A percentile compares a stretch with the other conserved stretches of the same genome.
Conservation (phyloP, 1,140 invertebrate genomes). For the Formica exsecta region DNA sequence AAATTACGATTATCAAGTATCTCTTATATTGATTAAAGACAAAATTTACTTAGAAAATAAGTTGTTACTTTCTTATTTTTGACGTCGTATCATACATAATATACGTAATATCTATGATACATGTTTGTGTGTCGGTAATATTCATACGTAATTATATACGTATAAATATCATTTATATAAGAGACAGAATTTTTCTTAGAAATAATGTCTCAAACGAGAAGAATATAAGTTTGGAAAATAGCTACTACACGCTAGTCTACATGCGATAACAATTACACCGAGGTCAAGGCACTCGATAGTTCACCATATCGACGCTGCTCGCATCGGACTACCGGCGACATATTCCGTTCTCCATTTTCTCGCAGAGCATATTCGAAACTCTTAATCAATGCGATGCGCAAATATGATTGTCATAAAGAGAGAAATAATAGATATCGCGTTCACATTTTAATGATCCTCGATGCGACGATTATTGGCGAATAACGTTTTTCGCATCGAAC, state of each 20-base stretch:
- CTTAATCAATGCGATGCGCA: conserved; percentile 16
- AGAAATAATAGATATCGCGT: neutral
- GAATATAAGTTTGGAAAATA: neutral
- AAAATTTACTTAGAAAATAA: conserved; percentile 40
- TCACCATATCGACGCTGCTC: conserved; percentile 39
- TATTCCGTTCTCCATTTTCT: conserved; percentile 43
- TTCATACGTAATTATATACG: neutral
- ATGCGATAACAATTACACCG: conserved; percentile 18
- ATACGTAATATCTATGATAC: too few relatives aligned
- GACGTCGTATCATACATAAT: neutral
- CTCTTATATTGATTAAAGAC: conserved; percentile 11
- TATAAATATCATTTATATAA: neutral
- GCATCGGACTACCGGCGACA: conserved; percentile 22
- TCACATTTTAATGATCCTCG: neutral
- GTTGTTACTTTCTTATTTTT: conserved; percentile 40
- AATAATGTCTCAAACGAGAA: neutral
- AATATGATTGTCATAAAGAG: neutral
- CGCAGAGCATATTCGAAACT: conserved; percentile 7
- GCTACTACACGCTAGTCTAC: conserved; percentile 10
- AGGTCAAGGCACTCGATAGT: conserved; percentile 53
- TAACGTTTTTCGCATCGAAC: neutral
- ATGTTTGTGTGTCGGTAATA: neutral
- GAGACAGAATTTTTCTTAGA: neutral
- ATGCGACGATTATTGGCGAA: neutral
- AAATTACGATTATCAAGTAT: conserved; percentile 8